Percentiles rank a stretch among this genome's conserved stretches.
phyloP scores from a whole-genome alignment of 23 tunicate species.

The Pegea sp. region DNA sequence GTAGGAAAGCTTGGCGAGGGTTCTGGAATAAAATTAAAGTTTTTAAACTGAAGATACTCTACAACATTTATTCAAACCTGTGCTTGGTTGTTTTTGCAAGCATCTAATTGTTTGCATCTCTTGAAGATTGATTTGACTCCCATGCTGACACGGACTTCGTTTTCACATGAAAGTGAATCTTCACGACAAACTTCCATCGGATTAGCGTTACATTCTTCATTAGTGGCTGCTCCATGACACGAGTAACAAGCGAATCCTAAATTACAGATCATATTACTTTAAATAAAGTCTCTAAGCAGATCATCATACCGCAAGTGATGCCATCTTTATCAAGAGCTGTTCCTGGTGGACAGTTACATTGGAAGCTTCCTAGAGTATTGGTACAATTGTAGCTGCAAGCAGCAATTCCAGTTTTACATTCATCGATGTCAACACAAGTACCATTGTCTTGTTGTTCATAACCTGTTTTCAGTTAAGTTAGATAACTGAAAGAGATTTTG shows the following conservation, averaged over 20 bases:
- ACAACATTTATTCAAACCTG: conserved; percentile 16
- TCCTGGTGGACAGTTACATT: conserved; percentile 71
- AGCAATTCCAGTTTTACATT: conserved; percentile 29
- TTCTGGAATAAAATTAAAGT: conserved; percentile 17
- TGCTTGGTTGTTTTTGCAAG: conserved; percentile 83
- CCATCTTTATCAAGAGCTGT: conserved; percentile 36
- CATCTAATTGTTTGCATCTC: conserved; percentile 86
- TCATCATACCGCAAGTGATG: conserved; percentile 56
- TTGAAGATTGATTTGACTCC: conserved; percentile 70
- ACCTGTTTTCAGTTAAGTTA: too few species aligned
- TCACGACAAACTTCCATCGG: conserved; percentile 50
- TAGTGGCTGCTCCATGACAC: conserved; percentile 66
- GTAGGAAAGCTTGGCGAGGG: conserved; percentile 51
- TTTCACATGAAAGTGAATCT: conserved; percentile 88
- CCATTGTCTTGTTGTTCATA: conserved; percentile 55
- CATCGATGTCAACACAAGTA: conserved; percentile 83
- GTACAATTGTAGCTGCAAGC: conserved; percentile 82
- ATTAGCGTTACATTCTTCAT: conserved; percentile 56
- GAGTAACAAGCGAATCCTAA: conserved; percentile 69
- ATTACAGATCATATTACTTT: background rate
- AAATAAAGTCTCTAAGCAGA: background rate
- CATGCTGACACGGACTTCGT: conserved; percentile 84
- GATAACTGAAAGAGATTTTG: background rate
- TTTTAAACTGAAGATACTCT: background rate
- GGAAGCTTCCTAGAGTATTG: conserved; percentile 57